Evolutionary conservation across 2,113 vertebrate genomes (phyloP).

Genomic region (Lepus europaeus): DNA sequence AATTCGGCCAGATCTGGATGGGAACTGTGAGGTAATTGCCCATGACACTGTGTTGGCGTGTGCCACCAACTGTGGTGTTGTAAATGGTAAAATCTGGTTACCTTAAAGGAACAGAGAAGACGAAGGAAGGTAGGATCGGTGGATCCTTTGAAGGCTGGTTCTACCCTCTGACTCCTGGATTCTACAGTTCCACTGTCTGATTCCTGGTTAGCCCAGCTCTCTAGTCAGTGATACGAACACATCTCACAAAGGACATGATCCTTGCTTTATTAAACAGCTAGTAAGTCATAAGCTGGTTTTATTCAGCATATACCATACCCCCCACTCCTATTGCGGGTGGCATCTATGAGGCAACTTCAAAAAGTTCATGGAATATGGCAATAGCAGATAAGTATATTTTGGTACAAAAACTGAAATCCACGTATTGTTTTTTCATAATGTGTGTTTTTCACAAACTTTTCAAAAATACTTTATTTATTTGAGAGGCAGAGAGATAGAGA

Average conservation of each 20-base stretch:
- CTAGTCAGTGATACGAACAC: not conserved
- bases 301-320: not conserved
- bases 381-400: no score
- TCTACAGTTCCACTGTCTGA: not conserved
- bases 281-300: not conserved
- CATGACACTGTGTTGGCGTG: not conserved
- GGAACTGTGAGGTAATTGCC: not conserved
- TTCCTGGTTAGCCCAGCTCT: not conserved
- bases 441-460: no score
- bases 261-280: conserved; percentile 4
- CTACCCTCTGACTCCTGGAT: not conserved
- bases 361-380: no score
- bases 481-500: no score
- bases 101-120: conserved; percentile 17
- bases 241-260: not conserved
- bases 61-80: not conserved
- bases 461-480: no score
- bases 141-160: not conserved
- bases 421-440: no score
- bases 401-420: no score
- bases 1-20: not conserved
- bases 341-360: no score
- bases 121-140: not conserved
- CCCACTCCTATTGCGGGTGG: not conserved
- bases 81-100: not conserved